A percentile compares a stretch with the other conserved stretches of the same genome.
phyloP scores from a whole-genome alignment of 2,888 invertebrate genomes.

The Aplocera efformata region DNA sequence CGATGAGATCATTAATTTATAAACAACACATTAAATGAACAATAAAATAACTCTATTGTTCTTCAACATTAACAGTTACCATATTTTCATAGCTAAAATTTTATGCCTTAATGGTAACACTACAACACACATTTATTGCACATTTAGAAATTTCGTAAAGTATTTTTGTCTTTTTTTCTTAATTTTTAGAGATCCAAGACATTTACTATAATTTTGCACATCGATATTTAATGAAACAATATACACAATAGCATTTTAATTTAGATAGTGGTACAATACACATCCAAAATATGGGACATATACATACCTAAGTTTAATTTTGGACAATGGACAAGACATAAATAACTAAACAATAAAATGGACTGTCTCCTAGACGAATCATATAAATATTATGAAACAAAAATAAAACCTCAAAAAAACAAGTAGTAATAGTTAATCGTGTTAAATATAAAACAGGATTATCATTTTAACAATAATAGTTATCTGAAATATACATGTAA shows the following conservation, averaged over 20 bases:
- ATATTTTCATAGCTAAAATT: constrained; percentile 62
- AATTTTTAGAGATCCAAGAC: constrained; percentile 80
- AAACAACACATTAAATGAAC: constrained; percentile 50
- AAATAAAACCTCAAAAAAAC: constrained; percentile 59
- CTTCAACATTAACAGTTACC: constrained; percentile 40
- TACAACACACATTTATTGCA: constrained; percentile 82
- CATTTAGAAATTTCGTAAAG: constrained; percentile 81
- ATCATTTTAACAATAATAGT: constrained; percentile 75
- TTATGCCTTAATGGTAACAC: constrained; percentile 79
- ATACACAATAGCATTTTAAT: constrained; percentile 77
- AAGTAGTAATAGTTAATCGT: constrained; percentile 55
- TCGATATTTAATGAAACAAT: constrained; percentile 75
- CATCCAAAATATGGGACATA: constrained; percentile 77
- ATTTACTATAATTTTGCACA: constrained; percentile 81
- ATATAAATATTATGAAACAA: constrained; percentile 43
- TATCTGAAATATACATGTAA: constrained; percentile 76
- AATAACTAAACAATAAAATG: constrained; percentile 62
- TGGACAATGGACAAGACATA: constrained; percentile 76
- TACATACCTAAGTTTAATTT: constrained; percentile 69
- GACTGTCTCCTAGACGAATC: constrained; percentile 57
- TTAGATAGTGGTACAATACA: constrained; percentile 75
- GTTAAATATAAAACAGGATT: constrained; percentile 74
- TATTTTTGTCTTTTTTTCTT: constrained; percentile 79
- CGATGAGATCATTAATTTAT: constrained; percentile 68
- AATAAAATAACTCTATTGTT: constrained; percentile 34